Conservation (phyloP, 2,797 vertebrate species). For the Pachyuromys duprasi region DNA sequence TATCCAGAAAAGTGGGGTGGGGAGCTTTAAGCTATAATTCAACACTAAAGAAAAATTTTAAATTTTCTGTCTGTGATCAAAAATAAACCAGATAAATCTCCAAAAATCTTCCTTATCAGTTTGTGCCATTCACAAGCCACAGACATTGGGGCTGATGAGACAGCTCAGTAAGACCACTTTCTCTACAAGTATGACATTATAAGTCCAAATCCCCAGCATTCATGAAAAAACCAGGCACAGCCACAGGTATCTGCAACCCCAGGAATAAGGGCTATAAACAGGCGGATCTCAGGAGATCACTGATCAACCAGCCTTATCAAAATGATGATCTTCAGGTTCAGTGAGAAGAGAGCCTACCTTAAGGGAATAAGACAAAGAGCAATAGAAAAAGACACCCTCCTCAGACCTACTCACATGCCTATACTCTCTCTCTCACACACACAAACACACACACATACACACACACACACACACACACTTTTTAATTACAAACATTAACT, state of each 20-base stretch:
- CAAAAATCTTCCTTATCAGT: conserved; percentile 12
- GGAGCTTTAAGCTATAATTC: conserved; percentile 49
- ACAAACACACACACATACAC: not conserved
- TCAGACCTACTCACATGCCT: not conserved
- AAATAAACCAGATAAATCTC: conserved; percentile 11
- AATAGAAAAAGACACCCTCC: not conserved
- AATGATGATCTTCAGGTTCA: not conserved
- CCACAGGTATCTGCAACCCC: not conserved
- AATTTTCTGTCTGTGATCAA: conserved; percentile 65
- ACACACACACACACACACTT: not conserved
- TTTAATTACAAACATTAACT: conserved; percentile 21
- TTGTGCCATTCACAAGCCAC: conserved; percentile 39
- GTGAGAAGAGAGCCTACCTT: not conserved
- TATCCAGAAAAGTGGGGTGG: not conserved
- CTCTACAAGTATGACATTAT: not conserved
- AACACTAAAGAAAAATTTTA: conserved; percentile 33
- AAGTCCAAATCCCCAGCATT: not conserved
- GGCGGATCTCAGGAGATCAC: not conserved
- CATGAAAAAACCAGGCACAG: not conserved
- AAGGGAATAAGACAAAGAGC: not conserved
- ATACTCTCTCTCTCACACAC: not conserved
- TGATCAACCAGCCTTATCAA: not conserved
- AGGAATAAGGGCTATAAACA: not conserved
- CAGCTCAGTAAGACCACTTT: not conserved
- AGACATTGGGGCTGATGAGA: not conserved